Conservation (phyloP, 2,797 vertebrate genomes). For the Platyrinchus mystaceus region DNA sequence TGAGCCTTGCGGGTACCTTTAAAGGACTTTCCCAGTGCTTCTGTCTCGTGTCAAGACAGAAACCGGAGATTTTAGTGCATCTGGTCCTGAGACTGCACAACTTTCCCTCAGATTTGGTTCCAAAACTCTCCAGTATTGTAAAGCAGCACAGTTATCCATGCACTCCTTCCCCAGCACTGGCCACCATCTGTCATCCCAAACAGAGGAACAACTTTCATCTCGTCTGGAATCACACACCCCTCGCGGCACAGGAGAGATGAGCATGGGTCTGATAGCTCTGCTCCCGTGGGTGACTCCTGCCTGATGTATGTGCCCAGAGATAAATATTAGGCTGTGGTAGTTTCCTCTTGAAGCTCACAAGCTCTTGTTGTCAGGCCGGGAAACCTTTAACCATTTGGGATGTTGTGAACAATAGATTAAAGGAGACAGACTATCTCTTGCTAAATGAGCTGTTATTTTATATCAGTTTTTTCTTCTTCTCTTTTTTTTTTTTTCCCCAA, state of each 20-base stretch:
- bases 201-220: background rate
- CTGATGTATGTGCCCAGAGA: constrained; percentile 27
- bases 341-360: background rate
- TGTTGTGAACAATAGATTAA: constrained; percentile 13
- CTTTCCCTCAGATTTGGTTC: background rate
- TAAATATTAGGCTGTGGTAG: background rate
- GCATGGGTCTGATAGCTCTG: background rate
- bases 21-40: background rate
- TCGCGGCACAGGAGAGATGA: background rate
- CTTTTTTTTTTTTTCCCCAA: background rate
- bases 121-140: background rate
- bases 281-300: background rate
- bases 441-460: constrained; percentile 54
- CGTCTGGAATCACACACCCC: background rate
- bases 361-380: background rate
- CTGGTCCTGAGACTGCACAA: background rate
- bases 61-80: background rate
- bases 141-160: background rate
- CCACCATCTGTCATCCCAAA: background rate
- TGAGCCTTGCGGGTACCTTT: background rate
- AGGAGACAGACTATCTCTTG: constrained; percentile 26
- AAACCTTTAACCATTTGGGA: constrained; percentile 14
- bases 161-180: background rate
- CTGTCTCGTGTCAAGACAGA: constrained; percentile 19
- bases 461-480: background rate